Base-by-base conservation (phyloP, 2,113 vertebrate species). In the Porphyrio hochstetteri region DNA sequence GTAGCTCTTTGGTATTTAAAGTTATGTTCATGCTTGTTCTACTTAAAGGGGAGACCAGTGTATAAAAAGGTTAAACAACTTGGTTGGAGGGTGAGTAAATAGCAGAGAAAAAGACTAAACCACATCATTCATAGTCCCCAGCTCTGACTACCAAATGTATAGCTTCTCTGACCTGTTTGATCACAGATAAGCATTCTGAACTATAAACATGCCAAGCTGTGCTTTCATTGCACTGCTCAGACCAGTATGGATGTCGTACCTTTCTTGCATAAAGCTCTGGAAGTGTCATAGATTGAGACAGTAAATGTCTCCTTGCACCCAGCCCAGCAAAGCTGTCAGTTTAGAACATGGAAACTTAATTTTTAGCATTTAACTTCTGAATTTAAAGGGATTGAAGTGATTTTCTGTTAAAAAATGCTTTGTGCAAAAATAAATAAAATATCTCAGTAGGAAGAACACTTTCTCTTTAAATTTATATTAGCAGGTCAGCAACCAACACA, bases 291-390 rank as follows among this genome's bases (percentile, higher is more conserved):
- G 67, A 3, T 38, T 0, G 3, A 69, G 63, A 21, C 36, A 40
- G 10, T 8, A 27, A 31, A 24, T 35, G 3, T 20, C 35, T 38
- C 23, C 82, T 33, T 72, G 40, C 24, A 36, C 57, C 48, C 21
- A 2, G 56, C 46, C 59, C 52, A 42, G 31, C 3, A 3, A 12
- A 80, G 14, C 25, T 74, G 67, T 29, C 40, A 8, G 2, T 24
- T 40, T 52, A 23, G 31, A 11, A n/a, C 52, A 23, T 81, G 29
- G 52, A 65, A 7, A 61, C 44, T 72, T 59, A 11, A 14, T 52
- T 78, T 38, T 38, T 5, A 3, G 27, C 6, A 1, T 64, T 79
- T 33, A 63, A 4, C 35, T 42, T 0, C 14, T 0, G 2, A 27
- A 50, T 86, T 63, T 38, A 53, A 79, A 56, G 52, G 25, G 10